Evolutionary conservation across 2,113 vertebrate species (phyloP).

Genomic region (Martes martes): DNA sequence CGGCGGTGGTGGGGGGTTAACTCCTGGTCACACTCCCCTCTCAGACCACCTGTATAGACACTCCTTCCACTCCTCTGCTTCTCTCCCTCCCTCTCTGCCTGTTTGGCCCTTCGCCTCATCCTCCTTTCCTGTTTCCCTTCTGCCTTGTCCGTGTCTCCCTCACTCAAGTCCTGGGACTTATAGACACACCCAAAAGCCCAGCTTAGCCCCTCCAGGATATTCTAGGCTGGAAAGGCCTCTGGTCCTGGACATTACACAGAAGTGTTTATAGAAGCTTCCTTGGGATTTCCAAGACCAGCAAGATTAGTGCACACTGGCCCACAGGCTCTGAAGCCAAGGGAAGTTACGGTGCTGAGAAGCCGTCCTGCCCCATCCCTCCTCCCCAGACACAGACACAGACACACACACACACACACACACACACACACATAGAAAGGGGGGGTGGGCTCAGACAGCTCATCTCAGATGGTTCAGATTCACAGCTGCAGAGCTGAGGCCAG

Average conservation of each 20-base stretch:
- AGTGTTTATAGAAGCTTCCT: neutral
- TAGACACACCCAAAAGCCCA: neutral
- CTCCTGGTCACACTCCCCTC: neutral
- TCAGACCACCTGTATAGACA: neutral
- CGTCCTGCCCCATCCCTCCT: neutral
- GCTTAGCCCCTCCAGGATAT: neutral
- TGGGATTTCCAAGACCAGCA: neutral
- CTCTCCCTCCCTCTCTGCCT: neutral
- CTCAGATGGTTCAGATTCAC: neutral
- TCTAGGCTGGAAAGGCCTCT: neutral
- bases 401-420: constrained; percentile 57
- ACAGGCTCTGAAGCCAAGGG: neutral
- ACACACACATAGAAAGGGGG: constrained; percentile 35
- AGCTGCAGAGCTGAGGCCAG: neutral
- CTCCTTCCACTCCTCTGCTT: neutral
- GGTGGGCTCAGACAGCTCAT: neutral
- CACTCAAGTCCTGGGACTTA: neutral
- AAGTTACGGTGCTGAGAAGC: neutral
- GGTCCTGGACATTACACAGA: neutral
- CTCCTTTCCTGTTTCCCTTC: neutral
- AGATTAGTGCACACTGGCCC: neutral
- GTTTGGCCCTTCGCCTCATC: rapidly evolving
- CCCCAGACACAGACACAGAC: constrained; percentile 18
- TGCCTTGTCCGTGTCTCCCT: neutral
- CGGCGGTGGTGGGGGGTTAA: neutral